A percentile compares a stretch with the other conserved stretches of the same genome.
Conservation (phyloP, 1,140 invertebrate genomes). For the Zaprionus lachaisei region DNA sequence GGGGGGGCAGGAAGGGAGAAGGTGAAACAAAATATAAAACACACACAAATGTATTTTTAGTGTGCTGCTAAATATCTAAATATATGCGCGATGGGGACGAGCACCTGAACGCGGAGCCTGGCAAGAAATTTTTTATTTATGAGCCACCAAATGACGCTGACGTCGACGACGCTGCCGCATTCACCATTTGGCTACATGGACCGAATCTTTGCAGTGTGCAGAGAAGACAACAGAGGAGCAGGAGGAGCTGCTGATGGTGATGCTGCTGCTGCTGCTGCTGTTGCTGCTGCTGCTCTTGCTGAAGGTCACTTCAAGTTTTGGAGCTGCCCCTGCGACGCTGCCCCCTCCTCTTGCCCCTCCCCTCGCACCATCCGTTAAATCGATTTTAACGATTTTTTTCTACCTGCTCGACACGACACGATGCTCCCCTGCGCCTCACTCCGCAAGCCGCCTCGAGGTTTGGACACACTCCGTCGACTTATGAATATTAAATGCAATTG, state of each 20-base stretch:
- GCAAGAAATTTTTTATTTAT: slow-evolving; percentile 72
- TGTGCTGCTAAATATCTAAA: slow-evolving; percentile 81
- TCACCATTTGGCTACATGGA: slow-evolving; percentile 62
- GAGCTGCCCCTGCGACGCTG: slow-evolving; percentile 12
- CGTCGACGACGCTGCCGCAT: slow-evolving; percentile 43
- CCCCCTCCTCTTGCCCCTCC: neutral
- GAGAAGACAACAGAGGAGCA: neutral
- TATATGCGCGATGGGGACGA: slow-evolving; percentile 70
- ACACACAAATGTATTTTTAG: slow-evolving; percentile 76
- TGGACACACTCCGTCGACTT: slow-evolving; percentile 68
- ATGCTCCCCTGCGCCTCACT: neutral
- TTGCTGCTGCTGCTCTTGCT: slow-evolving; percentile 38
- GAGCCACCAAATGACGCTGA: slow-evolving; percentile 62
- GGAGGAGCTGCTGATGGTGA: neutral
- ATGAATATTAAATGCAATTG: slow-evolving; percentile 76
- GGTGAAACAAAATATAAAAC: slow-evolving; percentile 49
- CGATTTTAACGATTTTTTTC: slow-evolving; percentile 77
- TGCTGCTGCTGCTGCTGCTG: slow-evolving; percentile 21
- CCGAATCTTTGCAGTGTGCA: slow-evolving; percentile 49
- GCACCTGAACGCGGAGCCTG: slow-evolving; percentile 67
- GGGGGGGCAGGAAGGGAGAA: neutral
- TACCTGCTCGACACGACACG: slow-evolving; percentile 39
- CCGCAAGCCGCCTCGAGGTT: slow-evolving; percentile 23
- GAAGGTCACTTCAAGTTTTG: slow-evolving; percentile 67
- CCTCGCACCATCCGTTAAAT: slow-evolving; percentile 40